Evolutionary conservation across 2,113 vertebrate species (phyloP).

Genomic region (Dicerorhinus sumatrensis): DNA sequence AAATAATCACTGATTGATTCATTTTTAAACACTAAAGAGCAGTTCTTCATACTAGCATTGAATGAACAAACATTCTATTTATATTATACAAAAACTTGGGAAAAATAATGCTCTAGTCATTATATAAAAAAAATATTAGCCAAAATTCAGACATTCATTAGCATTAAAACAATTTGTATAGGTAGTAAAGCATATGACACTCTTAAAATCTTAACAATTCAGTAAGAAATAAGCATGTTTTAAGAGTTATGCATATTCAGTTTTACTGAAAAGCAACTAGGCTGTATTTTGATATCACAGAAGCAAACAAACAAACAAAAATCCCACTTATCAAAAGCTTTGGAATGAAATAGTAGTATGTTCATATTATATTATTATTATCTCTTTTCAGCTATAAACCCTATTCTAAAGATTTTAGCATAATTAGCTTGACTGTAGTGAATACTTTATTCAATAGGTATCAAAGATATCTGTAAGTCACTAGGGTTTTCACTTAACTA

Average conservation of each 20-base stretch:
- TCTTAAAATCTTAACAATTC: slow-evolving; percentile 55
- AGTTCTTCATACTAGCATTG: slow-evolving; percentile 1
- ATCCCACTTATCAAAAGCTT: slow-evolving; percentile 61
- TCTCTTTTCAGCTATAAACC: slow-evolving; percentile 16
- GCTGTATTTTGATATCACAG: slow-evolving; percentile 32
- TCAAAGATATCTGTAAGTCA: slow-evolving; percentile 50
- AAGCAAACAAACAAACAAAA: slow-evolving; percentile 47
- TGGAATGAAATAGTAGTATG: slow-evolving; percentile 35
- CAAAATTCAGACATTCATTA: slow-evolving; percentile 48
- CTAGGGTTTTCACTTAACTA: slow-evolving; percentile 32
- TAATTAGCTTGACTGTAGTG: slow-evolving; percentile 1
- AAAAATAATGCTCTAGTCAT: slow-evolving; percentile 66
- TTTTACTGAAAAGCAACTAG: slow-evolving; percentile 64
- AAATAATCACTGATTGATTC: slow-evolving; percentile 57
- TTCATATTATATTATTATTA: slow-evolving; percentile 2
- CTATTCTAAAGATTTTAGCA: slow-evolving; percentile 28
- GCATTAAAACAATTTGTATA: slow-evolving; percentile 37
- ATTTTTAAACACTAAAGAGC: slow-evolving; percentile 54
- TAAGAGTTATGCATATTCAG: neutral
- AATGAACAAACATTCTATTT: slow-evolving; percentile 26
- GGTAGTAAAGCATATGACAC: slow-evolving; percentile 16
- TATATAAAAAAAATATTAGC: slow-evolving; percentile 64
- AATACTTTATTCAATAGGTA: slow-evolving; percentile 43
- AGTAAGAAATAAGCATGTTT: slow-evolving; percentile 4
- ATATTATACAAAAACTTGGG: slow-evolving; percentile 51